Evolutionary conservation across 2,113 vertebrate species (phyloP), one percentile per base, ranked within the genome.

Genomic region (Saimiri boliviensis): DNA sequence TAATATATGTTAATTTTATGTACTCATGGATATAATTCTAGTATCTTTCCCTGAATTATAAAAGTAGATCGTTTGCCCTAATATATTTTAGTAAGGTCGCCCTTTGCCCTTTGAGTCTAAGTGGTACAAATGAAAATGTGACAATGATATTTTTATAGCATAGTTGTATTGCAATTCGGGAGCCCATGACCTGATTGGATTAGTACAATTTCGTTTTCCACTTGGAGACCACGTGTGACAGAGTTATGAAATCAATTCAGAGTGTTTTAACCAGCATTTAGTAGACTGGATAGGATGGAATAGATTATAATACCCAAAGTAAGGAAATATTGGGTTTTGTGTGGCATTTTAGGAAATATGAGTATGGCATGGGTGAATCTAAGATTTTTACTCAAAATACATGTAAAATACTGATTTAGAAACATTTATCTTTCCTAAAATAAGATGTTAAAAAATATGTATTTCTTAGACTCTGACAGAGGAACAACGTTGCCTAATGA

Each of bases 341-440:
- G 71, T 74, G 8, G 4, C 73, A 3, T 82, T 70, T 60, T 19
- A 23, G 60, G 49, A 95, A 25, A 3, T 60, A 7, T 49, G 37
- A 88, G 7, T 49, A 2, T 32, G 49, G 9, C 16, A 8, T 84
- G 49, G 37, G 12, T 35, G 42, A 13, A 13, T 37, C 42, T 79
- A 68, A 91, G 47, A 40, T 45, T 14, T 95, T 95, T n/a, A 66
- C 27, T 47, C 30, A 80, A 87, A 89, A 86, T 49, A 37, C 8
- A 45, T 89, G 4, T 4, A 83, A 96, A 86, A 49, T 13, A 40
- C 20, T 63, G 42, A 91, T 20, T 30, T 27, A 35, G 25, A 77
- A 74, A 17, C 27, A 79, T 63, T 92, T 82, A n/a, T 45, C 32
- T 84, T 97, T 81, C 25, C 37, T 68, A 86, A 91, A 95, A 25